These are phyloP conservation scores for Campaea margaritaria DNA, from an alignment of 2,888 invertebrate species.

Conservation along the genomic window DNA sequence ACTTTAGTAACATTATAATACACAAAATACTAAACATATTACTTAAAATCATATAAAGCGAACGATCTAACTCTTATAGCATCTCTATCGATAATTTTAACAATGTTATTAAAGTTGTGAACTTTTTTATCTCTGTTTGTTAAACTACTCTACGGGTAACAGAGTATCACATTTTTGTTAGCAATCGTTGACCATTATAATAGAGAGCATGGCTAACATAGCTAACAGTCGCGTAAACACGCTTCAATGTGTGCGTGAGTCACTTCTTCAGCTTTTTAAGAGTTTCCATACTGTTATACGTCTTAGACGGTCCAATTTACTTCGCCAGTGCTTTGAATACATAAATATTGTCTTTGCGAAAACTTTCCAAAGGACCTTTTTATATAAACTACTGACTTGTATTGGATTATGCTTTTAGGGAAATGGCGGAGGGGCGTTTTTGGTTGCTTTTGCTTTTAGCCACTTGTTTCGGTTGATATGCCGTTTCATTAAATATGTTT, in stretches of 20 bases:
- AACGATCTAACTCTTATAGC: no score
- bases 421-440: conserved; percentile 30
- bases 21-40: no score
- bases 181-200: no score
- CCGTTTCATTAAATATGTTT: conserved; percentile 10
- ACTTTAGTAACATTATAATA: no score
- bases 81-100: no score
- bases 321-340: conserved; percentile 34
- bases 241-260: not conserved
- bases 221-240: not conserved
- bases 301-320: conserved; percentile 27
- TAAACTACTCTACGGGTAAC: no score
- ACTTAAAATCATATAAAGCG: no score
- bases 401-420: conserved; percentile 44
- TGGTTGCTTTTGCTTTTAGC: conserved; percentile 27
- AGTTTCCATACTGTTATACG: conserved; percentile 11
- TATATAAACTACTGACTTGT: conserved; percentile 39
- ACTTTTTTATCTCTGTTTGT: no score
- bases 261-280: not conserved
- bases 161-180: no score
- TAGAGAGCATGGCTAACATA: conserved; percentile 8
- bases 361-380: conserved; percentile 36
- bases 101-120: no score
- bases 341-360: conserved; percentile 31
- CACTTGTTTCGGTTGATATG: conserved; percentile 18